These are phyloP conservation scores for Actenoides hombroni DNA, from an alignment of 2,113 vertebrate genomes.

Conservation along the genomic window DNA sequence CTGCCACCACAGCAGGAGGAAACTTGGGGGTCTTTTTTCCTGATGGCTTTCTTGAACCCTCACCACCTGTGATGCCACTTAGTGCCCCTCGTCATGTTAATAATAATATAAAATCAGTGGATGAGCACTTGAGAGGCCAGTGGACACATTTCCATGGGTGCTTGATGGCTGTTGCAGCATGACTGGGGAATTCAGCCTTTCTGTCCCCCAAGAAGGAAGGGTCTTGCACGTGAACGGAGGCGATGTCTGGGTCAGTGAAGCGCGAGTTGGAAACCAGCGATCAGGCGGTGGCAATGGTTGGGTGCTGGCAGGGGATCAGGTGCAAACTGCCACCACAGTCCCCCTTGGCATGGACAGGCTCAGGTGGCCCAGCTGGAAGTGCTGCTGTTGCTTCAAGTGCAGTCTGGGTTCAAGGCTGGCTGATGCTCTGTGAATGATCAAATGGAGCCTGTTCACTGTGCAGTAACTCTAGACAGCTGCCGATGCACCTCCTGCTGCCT, in stretches of 20 bases:
- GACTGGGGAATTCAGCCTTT: not conserved
- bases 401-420: not conserved
- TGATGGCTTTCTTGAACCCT: not conserved
- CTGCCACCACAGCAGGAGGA: not conserved
- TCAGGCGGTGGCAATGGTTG: not conserved
- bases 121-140: not conserved
- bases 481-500: not conserved
- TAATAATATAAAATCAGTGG: not conserved
- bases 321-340: too few species aligned
- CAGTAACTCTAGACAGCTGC: not conserved
- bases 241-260: not conserved
- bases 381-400: too few species aligned
- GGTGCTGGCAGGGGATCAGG: fast-evolving
- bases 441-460: not conserved
- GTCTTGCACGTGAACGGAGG: not conserved
- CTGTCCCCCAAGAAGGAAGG: not conserved
- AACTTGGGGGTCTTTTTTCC: not conserved
- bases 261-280: not conserved
- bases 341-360: not conserved
- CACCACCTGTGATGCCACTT: not conserved
- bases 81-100: not conserved
- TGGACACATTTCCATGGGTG: not conserved
- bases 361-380: not conserved
- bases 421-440: not conserved
- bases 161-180: not conserved